Evolutionary conservation across 2,113 vertebrate species (phyloP).

Genomic region (Mormoops blainvillei): DNA sequence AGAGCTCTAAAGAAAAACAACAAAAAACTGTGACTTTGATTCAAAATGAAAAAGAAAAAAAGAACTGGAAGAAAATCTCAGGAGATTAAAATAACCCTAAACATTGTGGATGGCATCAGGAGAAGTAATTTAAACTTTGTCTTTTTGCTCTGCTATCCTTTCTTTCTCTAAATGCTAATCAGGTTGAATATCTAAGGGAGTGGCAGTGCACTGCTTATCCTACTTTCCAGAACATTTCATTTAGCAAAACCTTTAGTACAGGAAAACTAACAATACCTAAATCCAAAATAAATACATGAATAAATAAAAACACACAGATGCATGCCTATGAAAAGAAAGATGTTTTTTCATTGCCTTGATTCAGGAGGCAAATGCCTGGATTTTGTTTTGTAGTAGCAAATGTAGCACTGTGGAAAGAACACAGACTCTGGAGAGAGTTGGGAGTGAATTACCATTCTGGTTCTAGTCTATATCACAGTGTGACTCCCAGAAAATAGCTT

Average conservation of each 20-base stretch:
- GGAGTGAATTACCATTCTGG: not conserved
- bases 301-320: not conserved
- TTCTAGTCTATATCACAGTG: accelerated
- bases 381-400: not conserved
- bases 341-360: not conserved
- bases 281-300: not conserved
- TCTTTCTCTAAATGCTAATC: not conserved
- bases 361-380: not conserved
- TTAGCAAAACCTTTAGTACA: not conserved
- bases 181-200: not conserved
- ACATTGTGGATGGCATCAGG: not conserved
- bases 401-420: accelerated
- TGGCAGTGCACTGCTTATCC: not conserved
- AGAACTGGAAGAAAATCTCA: not conserved
- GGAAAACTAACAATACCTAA: not conserved
- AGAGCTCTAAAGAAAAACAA: not conserved
- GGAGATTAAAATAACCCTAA: not conserved
- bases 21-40: not conserved
- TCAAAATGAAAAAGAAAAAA: not conserved
- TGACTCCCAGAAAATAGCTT: not conserved
- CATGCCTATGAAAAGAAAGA: not conserved
- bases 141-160: not conserved
- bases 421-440: too few relatives aligned
- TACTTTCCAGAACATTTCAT: not conserved
- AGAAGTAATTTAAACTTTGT: not conserved